phyloP scores from a whole-genome alignment of 2,113 vertebrate species.

The Carlito syrichta region DNA sequence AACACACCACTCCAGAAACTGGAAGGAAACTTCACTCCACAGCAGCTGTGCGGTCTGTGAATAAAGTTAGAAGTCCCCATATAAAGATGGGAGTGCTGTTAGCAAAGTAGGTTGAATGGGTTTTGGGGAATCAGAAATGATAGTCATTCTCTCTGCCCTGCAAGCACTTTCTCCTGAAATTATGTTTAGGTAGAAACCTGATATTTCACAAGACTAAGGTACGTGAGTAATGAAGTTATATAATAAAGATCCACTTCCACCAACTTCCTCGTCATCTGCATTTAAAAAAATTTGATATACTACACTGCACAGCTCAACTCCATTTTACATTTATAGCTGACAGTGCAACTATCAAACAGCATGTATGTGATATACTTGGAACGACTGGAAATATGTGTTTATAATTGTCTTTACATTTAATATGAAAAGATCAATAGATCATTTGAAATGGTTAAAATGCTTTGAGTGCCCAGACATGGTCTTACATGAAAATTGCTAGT shows the following conservation, averaged over 20 bases:
- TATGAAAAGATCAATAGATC: neutral
- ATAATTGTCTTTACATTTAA: neutral
- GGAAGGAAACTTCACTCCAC: neutral
- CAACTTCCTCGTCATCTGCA: neutral
- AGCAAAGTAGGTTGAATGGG: neutral
- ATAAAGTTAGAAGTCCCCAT: neutral
- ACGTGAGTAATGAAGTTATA: neutral
- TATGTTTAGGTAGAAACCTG: neutral
- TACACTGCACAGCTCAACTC: neutral
- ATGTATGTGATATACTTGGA: neutral
- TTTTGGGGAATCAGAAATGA: neutral
- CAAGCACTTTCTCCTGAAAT: neutral
- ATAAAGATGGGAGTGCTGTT: neutral
- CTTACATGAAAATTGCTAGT: conserved; percentile 32
- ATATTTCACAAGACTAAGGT: neutral
- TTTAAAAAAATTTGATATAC: neutral
- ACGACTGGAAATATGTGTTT: neutral
- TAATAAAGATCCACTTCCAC: neutral
- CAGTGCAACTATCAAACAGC: neutral
- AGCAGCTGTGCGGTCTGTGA: neutral
- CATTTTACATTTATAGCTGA: neutral
- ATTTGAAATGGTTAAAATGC: neutral
- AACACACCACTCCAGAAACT: neutral
- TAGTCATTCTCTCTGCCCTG: neutral
- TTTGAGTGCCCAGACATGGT: neutral